These are phyloP conservation scores for Euwallacea similis DNA, from an alignment of 1,140 invertebrate genomes.

Conservation along the genomic window DNA sequence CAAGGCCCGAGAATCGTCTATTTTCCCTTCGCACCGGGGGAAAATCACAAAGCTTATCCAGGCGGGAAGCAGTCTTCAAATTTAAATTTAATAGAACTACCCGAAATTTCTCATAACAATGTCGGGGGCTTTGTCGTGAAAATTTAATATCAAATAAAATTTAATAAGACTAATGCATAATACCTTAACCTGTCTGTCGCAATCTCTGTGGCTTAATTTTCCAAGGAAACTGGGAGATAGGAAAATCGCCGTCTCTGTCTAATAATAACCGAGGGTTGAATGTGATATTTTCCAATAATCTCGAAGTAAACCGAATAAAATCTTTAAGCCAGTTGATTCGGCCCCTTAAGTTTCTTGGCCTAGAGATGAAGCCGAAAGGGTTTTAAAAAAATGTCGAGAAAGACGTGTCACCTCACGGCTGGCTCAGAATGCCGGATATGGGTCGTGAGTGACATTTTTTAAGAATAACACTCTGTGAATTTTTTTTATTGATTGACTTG, in stretches of 20 bases:
- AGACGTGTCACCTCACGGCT: no score
- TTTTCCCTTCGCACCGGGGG: constrained; percentile 3
- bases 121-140: constrained; percentile 24
- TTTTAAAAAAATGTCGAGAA: no score
- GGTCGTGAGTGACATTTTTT: no score
- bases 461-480: no score
- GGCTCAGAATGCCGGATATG: no score
- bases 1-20: neutral
- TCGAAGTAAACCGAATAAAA: no score
- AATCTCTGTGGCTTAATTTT: constrained; percentile 1
- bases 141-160: constrained; percentile 30
- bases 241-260: neutral
- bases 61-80: constrained; percentile 11
- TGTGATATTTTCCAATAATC: no score
- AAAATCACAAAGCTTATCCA: constrained; percentile 15
- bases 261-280: no score
- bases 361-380: no score
- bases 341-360: no score
- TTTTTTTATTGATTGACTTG: no score
- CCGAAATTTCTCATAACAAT: constrained; percentile 18
- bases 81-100: constrained; percentile 20
- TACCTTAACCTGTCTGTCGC: constrained; percentile 6
- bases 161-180: constrained; percentile 23
- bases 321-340: no score
- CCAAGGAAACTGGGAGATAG: neutral